These are phyloP conservation scores for Lepeophtheirus salmonis DNA, from an alignment of 1,140 invertebrate genomes.

Conservation along the genomic window DNA sequence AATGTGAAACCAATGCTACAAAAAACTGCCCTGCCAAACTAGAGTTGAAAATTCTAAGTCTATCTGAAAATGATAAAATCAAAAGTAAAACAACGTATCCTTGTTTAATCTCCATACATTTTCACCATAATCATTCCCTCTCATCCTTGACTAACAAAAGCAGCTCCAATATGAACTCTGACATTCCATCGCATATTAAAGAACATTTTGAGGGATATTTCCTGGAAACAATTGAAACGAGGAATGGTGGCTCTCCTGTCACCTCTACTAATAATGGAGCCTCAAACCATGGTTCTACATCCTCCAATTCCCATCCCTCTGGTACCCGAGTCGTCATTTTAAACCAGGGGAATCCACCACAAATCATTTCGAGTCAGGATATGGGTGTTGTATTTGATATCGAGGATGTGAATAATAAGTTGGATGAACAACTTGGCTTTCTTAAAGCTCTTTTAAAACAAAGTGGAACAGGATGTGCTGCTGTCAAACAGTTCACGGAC, in stretches of 20 bases:
- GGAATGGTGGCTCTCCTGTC: no score
- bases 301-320: not conserved
- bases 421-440: conserved; percentile 1
- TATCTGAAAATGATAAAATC: not conserved
- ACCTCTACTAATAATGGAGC: no score
- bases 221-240: no score
- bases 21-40: conserved; percentile 6
- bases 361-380: not conserved
- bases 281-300: no score
- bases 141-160: not conserved
- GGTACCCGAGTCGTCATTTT: not conserved
- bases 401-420: conserved; percentile 4
- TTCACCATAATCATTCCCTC: conserved; percentile 5
- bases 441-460: conserved; percentile 4
- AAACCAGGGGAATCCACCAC: not conserved
- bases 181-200: no score
- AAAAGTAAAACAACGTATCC: not conserved
- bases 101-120: not conserved
- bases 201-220: no score
- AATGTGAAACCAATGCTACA: not conserved
- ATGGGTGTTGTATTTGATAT: conserved; percentile 2
- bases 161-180: not conserved
- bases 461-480: conserved; percentile 6
- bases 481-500: conserved; percentile 9
- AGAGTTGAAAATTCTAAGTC: not conserved